phyloP scores from a whole-genome alignment of 2,113 vertebrate genomes.

The Callipepla californica region DNA sequence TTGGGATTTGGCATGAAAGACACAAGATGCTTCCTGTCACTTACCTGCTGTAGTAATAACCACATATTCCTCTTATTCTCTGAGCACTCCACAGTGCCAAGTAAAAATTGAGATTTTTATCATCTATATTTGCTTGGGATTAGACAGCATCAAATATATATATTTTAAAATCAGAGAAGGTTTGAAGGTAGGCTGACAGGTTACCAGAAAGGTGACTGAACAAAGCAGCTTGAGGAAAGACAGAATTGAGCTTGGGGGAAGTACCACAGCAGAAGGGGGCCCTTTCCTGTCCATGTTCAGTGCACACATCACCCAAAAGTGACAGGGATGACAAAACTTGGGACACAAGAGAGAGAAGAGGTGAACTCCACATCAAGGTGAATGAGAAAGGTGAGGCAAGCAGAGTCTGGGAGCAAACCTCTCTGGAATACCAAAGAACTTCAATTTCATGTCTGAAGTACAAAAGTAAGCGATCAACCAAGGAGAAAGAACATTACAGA shows the following conservation, averaged over 20 bases:
- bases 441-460: slow-evolving; percentile 60
- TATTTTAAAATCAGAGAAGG: background rate
- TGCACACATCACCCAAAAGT: accelerated
- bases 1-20: background rate
- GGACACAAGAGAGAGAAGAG: background rate
- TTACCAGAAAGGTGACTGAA: background rate
- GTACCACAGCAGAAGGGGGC: background rate
- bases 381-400: background rate
- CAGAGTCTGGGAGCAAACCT: slow-evolving; percentile 29
- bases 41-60: background rate
- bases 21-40: background rate
- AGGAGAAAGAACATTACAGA: slow-evolving; percentile 72
- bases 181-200: background rate
- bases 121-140: background rate
- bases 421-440: slow-evolving; percentile 65
- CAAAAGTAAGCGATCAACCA: slow-evolving; percentile 65
- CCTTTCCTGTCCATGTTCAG: background rate
- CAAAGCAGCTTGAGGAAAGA: background rate
- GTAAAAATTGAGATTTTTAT: background rate
- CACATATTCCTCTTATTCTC: background rate
- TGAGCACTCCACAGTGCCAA: background rate
- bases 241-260: background rate
- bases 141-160: background rate
- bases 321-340: background rate
- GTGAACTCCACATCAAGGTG: slow-evolving; percentile 21